These are phyloP conservation scores for Anthrax anthrax DNA, from an alignment of 2,888 invertebrate species.

Conservation along the genomic window DNA sequence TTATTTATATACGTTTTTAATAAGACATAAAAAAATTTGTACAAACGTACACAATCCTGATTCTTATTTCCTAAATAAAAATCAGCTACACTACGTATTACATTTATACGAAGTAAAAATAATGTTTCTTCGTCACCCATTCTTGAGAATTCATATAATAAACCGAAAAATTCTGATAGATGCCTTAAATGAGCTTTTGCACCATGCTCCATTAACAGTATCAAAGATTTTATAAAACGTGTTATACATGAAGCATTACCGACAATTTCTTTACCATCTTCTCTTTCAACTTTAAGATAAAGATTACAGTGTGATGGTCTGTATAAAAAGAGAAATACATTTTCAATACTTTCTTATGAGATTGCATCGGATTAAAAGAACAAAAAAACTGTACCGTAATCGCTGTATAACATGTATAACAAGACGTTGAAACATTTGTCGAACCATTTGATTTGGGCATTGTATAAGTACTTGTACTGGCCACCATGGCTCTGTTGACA, in stretches of 20 bases:
- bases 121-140: conserved; percentile 89
- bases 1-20: neutral
- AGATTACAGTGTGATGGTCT: conserved; percentile 44
- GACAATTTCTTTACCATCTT: conserved; percentile 34
- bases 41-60: conserved; percentile 49
- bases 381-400: conserved; percentile 46
- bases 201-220: conserved; percentile 75
- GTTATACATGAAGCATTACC: conserved; percentile 82
- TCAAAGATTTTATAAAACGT: conserved; percentile 76
- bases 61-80: conserved; percentile 79
- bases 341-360: no score
- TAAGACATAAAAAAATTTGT: neutral
- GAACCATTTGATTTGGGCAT: conserved; percentile 92
- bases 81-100: conserved; percentile 79
- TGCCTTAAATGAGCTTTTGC: conserved; percentile 76
- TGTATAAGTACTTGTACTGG: conserved; percentile 87
- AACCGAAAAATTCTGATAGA: conserved; percentile 82
- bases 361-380: neutral
- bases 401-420: conserved; percentile 90
- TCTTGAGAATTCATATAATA: conserved; percentile 85
- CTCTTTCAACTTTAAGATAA: conserved; percentile 42
- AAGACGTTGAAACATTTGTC: conserved; percentile 91
- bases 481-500: conserved; percentile 93
- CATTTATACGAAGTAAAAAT: conserved; percentile 73
- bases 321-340: conserved; percentile 11